Base-by-base conservation (phyloP, 2,888 invertebrate species). In the Campoletis raptor region DNA sequence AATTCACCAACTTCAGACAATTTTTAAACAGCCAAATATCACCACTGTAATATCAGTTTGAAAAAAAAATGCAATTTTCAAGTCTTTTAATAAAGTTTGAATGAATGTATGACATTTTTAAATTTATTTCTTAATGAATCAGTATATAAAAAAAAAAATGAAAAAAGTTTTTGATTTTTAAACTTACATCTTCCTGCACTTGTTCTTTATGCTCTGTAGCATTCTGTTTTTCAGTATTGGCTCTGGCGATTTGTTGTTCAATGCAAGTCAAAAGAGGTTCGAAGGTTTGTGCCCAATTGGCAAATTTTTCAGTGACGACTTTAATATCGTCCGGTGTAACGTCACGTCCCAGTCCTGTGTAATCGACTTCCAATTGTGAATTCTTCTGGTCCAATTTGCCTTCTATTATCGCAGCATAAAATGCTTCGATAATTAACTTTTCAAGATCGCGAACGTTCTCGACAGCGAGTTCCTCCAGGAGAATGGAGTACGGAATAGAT, bases 381-480 rank as follows among this genome's bases (percentile, higher is more conserved):
- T 98, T 98, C 92, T 98, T 98, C 94, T 99, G 99, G 94, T 99
- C 99, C 89, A 99, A 95, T 95, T 99, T 99, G 3, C 99, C 99
- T 90, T 98, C 98, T 90, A 99, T 98, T 89, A 99, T 98, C 94
- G 98, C 98, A 89, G 98, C 98, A 95, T 99, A 99, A 92, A 99
- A 98, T n/a, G 99, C 99, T 95, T 99, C 99, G 92, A 99, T 99
- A 86, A 99, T 99, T 80, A 99, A 96, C 95, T 99, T 99, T 95
- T 99, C 99, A 87, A 99, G 95, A 93, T 99, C 98, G 89, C 99
- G 96, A 4, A 99, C 97, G 95, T 98, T 98, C 90, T 97, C 97
- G 72, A 99, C 97, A 92, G 98, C 98, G 83, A 99, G 94, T 94
- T 99, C 98, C 92, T 97, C 96, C 52, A 99, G 95, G 57, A 99